Percentiles rank a stretch among this genome's conserved stretches.
Evolutionary conservation across 2,888 invertebrate genomes (phyloP).

Genomic region (Tetranychus piercei): DNA sequence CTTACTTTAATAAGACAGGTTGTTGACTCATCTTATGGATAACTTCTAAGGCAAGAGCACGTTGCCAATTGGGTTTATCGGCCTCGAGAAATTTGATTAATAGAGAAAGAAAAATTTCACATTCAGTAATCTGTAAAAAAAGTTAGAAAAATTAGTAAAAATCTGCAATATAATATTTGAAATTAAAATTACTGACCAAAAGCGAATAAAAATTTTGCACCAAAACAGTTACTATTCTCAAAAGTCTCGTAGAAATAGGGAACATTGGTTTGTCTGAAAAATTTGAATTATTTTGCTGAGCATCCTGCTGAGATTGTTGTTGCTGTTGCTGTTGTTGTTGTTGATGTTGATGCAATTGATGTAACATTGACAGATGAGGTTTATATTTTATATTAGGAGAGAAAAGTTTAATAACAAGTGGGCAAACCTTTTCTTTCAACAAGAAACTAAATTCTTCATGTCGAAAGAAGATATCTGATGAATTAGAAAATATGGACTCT

Average conservation of each 20-base stretch:
- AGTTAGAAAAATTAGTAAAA: conserved; percentile 14
- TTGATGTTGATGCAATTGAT: conserved; percentile 2
- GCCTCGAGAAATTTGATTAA: conserved; percentile 92
- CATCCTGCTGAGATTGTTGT: neutral
- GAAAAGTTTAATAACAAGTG: conserved; percentile 89
- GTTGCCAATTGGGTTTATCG: conserved; percentile 88
- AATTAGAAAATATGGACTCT: conserved; percentile 66
- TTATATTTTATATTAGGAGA: conserved; percentile 78
- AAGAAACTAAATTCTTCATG: conserved; percentile 83
- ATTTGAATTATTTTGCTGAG: neutral
- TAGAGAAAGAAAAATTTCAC: conserved; percentile 90
- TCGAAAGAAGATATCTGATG: conserved; percentile 38
- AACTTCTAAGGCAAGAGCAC: conserved; percentile 83
- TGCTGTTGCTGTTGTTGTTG: conserved; percentile 10
- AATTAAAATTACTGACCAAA: conserved; percentile 44
- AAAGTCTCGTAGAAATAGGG: conserved; percentile 82
- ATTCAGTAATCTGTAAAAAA: conserved; percentile 61
- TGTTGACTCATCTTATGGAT: conserved; percentile 81
- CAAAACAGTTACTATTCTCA: conserved; percentile 76
- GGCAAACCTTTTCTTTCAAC: conserved; percentile 88
- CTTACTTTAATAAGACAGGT: conserved; percentile 53
- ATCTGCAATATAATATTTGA: neutral
- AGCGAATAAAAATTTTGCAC: conserved; percentile 79
- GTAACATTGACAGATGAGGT: conserved; percentile 21
- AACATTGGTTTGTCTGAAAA: conserved; percentile 73